A percentile compares a stretch with the other conserved stretches of the same genome.
phyloP scores from a whole-genome alignment of 2,888 invertebrate species.

The Sympetrum striolatum region DNA sequence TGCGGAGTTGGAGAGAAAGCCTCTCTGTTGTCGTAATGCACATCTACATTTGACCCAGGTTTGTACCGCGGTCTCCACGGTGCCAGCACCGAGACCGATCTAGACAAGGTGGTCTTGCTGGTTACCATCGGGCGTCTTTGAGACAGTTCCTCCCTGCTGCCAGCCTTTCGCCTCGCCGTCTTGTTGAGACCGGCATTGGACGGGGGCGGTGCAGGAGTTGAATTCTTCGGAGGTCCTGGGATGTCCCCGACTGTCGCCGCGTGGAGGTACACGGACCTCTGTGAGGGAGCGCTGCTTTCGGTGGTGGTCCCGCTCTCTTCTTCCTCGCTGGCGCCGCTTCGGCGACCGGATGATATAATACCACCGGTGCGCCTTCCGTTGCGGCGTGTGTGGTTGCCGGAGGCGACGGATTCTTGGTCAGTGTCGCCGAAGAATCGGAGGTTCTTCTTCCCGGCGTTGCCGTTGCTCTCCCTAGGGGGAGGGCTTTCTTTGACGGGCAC shows the following conservation, averaged over 20 bases:
- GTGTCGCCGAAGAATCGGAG: conserved; percentile 86
- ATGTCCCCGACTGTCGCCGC: conserved; percentile 89
- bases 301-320: conserved; percentile 56
- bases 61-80: conserved; percentile 83
- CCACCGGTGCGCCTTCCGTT: conserved; percentile 47
- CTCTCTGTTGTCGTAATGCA: conserved; percentile 60
- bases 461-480: not conserved
- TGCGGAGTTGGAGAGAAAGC: not conserved
- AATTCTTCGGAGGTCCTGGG: conserved; percentile 67
- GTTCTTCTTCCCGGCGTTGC: conserved; percentile 47
- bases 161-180: conserved; percentile 55
- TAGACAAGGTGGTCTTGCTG: conserved; percentile 67
- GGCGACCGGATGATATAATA: conserved; percentile 56
- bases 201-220: not conserved
- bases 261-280: conserved; percentile 83
- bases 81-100: conserved; percentile 81
- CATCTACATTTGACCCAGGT: conserved; percentile 71
- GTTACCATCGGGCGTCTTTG: conserved; percentile 58
- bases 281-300: conserved; percentile 76
- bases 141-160: conserved; percentile 78
- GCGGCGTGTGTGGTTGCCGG: conserved; percentile 45
- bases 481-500: not conserved
- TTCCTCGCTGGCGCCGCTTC: conserved; percentile 55
- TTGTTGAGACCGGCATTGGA: not conserved
- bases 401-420: conserved; percentile 74